Conservation (phyloP, 2,113 vertebrate species). For the Ictalurus punctatus region DNA sequence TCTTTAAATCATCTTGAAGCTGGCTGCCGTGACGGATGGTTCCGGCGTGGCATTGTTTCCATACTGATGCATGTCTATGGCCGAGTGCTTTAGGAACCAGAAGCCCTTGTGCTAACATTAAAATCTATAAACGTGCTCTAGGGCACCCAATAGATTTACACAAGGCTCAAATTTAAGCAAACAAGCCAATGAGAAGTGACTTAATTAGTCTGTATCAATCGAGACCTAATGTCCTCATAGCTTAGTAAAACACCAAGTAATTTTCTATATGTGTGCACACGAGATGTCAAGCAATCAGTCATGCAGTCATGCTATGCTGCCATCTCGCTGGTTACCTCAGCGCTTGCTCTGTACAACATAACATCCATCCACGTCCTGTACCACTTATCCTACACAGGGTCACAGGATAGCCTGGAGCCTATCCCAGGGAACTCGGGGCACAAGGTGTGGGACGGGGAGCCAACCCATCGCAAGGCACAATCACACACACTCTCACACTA, state of each 20-base stretch:
- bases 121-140: conserved; percentile 3
- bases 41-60: conserved; percentile 9
- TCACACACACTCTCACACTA: too few species aligned
- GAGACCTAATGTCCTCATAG: background rate
- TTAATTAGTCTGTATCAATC: background rate
- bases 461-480: too few species aligned
- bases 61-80: conserved; percentile 40
- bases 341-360: too few species aligned
- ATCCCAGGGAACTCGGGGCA: too few species aligned
- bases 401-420: too few species aligned
- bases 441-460: too few species aligned
- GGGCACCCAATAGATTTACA: background rate
- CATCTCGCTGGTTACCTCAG: background rate
- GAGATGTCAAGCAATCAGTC: background rate
- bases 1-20: conserved; percentile 45
- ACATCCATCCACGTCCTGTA: too few species aligned
- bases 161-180: background rate
- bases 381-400: too few species aligned
- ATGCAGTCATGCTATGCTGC: background rate
- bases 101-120: conserved; percentile 35
- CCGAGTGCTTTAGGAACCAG: conserved; percentile 18
- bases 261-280: background rate
- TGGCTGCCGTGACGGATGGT: conserved; percentile 38
- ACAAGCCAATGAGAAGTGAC: background rate
- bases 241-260: background rate